Conservation (phyloP, 2,797 vertebrate genomes). For the Intellagama lesueurii region DNA sequence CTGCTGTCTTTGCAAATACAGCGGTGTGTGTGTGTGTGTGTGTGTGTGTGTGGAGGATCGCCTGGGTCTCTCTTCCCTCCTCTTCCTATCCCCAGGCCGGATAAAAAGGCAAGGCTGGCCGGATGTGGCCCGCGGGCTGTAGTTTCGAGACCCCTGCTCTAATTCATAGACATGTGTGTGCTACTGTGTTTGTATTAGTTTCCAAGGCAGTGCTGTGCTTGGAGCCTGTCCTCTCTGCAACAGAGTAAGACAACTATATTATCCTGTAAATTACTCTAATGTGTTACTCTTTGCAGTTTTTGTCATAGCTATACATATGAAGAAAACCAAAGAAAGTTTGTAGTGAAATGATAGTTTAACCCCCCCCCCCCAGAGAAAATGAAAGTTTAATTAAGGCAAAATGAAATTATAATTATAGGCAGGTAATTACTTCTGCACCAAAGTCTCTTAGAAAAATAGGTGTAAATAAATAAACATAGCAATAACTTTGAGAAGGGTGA, state of each 20-base stretch:
- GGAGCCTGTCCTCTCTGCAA: too few relatives aligned
- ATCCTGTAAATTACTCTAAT: background rate
- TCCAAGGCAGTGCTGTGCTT: background rate
- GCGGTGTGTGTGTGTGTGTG: too few relatives aligned
- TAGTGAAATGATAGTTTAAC: background rate
- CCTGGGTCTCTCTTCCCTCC: too few relatives aligned
- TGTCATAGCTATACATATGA: background rate
- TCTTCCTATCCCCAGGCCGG: too few relatives aligned
- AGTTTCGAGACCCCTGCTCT: too few relatives aligned
- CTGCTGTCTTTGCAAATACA: too few relatives aligned
- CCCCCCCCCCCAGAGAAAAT: background rate
- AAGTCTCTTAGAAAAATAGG: background rate
- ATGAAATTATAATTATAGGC: background rate
- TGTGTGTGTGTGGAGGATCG: too few relatives aligned
- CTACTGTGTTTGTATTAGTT: background rate
- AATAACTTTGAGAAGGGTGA: background rate
- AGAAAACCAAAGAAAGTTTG: background rate
- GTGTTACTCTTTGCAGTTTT: background rate
- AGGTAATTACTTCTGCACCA: background rate
- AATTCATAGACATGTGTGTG: background rate
- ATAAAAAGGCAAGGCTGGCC: too few relatives aligned
- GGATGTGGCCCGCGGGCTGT: too few relatives aligned
- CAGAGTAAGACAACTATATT: background rate
- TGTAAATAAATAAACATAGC: background rate
- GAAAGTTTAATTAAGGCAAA: background rate